phyloP scores from a whole-genome alignment of 2,113 vertebrate species.

The Passer domesticus region DNA sequence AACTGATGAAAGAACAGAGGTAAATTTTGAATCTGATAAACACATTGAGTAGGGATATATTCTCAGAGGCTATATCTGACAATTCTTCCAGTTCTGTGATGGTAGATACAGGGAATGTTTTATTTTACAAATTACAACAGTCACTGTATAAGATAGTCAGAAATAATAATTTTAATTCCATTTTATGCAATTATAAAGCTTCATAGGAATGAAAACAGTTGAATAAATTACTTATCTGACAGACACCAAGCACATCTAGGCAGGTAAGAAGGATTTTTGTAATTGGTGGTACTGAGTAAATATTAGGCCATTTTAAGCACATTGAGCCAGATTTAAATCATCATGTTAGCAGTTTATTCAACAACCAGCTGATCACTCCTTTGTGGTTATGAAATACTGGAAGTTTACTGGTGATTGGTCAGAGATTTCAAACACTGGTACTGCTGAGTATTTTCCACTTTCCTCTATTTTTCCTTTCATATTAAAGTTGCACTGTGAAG shows the following conservation, averaged over 20 bases:
- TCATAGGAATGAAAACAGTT: not conserved
- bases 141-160: not conserved
- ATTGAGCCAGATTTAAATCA: not conserved
- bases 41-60: not conserved
- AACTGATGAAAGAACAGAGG: not conserved
- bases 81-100: not conserved
- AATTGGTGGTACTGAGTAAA: not conserved
- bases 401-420: not conserved
- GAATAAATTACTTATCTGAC: not conserved
- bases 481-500: not conserved
- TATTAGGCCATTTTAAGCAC: not conserved
- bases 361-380: not conserved
- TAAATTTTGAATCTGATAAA: not conserved
- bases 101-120: not conserved
- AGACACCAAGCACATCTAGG: not conserved
- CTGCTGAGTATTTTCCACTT: not conserved
- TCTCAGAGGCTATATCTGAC: not conserved
- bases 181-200: not conserved
- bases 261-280: not conserved
- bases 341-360: not conserved
- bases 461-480: not conserved
- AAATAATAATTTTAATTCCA: not conserved
- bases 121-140: not conserved
- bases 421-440: not conserved
- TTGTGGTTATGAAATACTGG: not conserved